A percentile compares a stretch with the other conserved stretches of the same genome.
Conservation (phyloP, 2,888 invertebrate species). For the Tinea semifulvella region DNA sequence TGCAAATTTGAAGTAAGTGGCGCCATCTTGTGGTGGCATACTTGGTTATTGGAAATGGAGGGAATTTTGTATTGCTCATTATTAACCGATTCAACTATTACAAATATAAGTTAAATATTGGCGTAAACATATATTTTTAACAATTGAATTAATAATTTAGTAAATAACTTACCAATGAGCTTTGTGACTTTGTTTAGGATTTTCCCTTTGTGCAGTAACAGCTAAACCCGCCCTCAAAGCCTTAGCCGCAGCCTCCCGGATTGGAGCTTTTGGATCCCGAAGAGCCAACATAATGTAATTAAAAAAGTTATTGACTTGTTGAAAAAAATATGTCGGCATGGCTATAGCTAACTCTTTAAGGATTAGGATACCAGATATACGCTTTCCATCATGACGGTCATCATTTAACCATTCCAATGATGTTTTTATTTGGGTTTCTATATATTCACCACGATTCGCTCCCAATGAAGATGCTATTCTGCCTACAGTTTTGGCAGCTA, state of each 20-base stretch:
- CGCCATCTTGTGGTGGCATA: too few relatives aligned
- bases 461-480: conserved; percentile 88
- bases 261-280: conserved; percentile 88
- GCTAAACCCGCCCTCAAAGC: conserved; percentile 93
- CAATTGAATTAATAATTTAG: not conserved
- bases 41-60: too few relatives aligned
- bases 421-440: conserved; percentile 94
- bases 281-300: conserved; percentile 91
- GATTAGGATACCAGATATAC: conserved; percentile 91
- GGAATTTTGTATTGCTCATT: too few relatives aligned
- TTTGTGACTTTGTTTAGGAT: conserved; percentile 86
- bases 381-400: conserved; percentile 89
- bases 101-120: too few relatives aligned
- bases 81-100: too few relatives aligned
- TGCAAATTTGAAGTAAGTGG: too few relatives aligned
- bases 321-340: conserved; percentile 97
- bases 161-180: conserved; percentile 73
- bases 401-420: conserved; percentile 94
- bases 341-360: conserved; percentile 92
- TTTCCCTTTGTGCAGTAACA: conserved; percentile 94
- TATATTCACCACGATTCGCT: conserved; percentile 93
- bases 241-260: conserved; percentile 91
- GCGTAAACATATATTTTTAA: too few relatives aligned
- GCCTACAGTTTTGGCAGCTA: conserved; percentile 95
- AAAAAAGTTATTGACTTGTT: conserved; percentile 90